These are phyloP conservation scores for Macrophya annulata DNA, from an alignment of 2,888 invertebrate genomes.

Conservation along the genomic window DNA sequence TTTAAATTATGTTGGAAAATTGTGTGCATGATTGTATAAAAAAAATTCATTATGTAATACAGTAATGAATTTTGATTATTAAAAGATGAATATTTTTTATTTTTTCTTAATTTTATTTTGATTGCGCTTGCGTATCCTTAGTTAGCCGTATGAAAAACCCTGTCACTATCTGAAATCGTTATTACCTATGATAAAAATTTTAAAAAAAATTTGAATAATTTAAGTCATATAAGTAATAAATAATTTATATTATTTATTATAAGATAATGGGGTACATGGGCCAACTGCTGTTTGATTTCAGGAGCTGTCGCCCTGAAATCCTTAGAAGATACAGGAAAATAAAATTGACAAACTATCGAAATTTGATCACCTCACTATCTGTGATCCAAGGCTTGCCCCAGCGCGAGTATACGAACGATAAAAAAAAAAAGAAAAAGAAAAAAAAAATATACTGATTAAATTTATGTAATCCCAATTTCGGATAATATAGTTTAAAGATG, in stretches of 20 bases:
- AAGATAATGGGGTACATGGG: slow-evolving; percentile 71
- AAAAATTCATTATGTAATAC: slow-evolving; percentile 38
- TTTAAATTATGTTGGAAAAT: slow-evolving; percentile 65
- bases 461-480: slow-evolving; percentile 65
- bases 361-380: slow-evolving; percentile 79
- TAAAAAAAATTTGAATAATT: slow-evolving; percentile 39
- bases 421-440: slow-evolving; percentile 39
- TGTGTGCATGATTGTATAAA: slow-evolving; percentile 61
- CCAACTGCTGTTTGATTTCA: slow-evolving; percentile 77
- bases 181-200: not conserved
- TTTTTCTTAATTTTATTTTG: slow-evolving; percentile 61
- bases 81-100: slow-evolving; percentile 11
- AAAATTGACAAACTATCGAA: slow-evolving; percentile 69
- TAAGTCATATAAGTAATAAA: slow-evolving; percentile 43
- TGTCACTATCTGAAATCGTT: slow-evolving; percentile 23
- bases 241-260: slow-evolving; percentile 49
- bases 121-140: slow-evolving; percentile 67
- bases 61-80: slow-evolving; percentile 50
- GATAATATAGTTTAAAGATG: slow-evolving; percentile 49
- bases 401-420: slow-evolving; percentile 77
- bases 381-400: slow-evolving; percentile 77
- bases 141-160: slow-evolving; percentile 65
- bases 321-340: slow-evolving; percentile 73
- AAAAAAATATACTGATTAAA: slow-evolving; percentile 72
- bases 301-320: slow-evolving; percentile 80